Conservation (phyloP, 1,140 invertebrate genomes). For the Lasioglossum albipes region DNA sequence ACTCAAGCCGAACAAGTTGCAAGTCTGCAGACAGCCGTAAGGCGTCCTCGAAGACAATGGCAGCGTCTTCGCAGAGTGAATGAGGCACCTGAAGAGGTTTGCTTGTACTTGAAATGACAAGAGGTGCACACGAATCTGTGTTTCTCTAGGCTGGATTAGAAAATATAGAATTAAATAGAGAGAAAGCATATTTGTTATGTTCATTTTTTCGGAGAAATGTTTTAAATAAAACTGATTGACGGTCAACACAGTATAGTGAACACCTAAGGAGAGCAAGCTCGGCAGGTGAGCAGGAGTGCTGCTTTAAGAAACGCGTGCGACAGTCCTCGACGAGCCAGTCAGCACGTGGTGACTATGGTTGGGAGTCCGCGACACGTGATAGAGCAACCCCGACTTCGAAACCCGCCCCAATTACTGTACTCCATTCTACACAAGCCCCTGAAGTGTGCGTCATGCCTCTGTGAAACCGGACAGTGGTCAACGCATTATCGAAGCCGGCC, state of each 20-base stretch:
- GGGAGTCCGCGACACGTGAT: slow-evolving; percentile 40
- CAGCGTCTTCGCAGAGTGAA: no score
- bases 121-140: no score
- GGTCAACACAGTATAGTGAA: no score
- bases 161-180: no score
- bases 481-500: not conserved
- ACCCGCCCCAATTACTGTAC: slow-evolving; percentile 23
- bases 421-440: not conserved
- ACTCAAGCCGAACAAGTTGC: not conserved
- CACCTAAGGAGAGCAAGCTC: not conserved
- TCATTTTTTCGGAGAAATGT: no score
- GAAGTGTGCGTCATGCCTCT: slow-evolving; percentile 54
- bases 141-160: no score
- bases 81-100: no score
- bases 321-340: not conserved
- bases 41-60: no score
- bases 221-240: no score
- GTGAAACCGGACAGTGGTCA: slow-evolving; percentile 59
- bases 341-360: slow-evolving; percentile 6
- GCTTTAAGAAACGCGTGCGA: slow-evolving; percentile 3
- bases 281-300: not conserved
- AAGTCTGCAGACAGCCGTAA: not conserved
- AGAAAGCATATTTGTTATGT: no score
- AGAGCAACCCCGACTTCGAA: slow-evolving; percentile 42
- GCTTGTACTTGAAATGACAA: no score